Base-by-base conservation (phyloP, 2,113 vertebrate genomes). In the Oncorhynchus masou region DNA sequence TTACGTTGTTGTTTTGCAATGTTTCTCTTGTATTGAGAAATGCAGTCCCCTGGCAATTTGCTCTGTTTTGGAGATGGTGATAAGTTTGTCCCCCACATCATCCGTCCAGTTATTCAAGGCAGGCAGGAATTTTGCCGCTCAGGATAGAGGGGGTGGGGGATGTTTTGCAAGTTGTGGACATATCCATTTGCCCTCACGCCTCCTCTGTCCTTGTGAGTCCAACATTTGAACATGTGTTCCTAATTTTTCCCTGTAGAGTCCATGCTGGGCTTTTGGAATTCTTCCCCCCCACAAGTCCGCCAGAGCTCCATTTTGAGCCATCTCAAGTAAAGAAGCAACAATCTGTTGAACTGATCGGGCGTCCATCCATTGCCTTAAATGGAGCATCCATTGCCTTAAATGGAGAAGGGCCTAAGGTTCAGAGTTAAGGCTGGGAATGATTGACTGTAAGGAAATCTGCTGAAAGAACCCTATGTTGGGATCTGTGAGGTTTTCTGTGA, bases 171-270 rank as follows among this genome's bases (percentile, higher is more conserved):
- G 62, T 68, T 68, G 67, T 68, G 67, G 67, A 39, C 20, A 69
- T 34, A 48, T 69, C 68, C 39, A 34, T 69, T 69, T 45, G 68
- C 68, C 45, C 68, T n/a, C 20, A 45, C 34, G 34, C 68, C 68
- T 48, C 68, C 34, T 69, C 31, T 48, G 68, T 6, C 68, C 19
- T 20, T 45, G 29, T 34, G 66, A 31, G 25, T 68, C 29, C 25
- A 20, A 22, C 34, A 48, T 68, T 27, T 29, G 20, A 69, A 45
- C 68, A 69, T 15, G 31, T 69, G 68, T 69, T 48, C 34, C 31
- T 68, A 7, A 39, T 70, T 48, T 49, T 11, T 24, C 68, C 68
- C 39, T 13, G 19, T n/a, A 19, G 31, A 68, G 67, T 70, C 11
- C n/a, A 49, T 22, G 68, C 22, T 49, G 68, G n/a, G n/a, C 22